Evolutionary conservation across 2,797 vertebrate genomes (phyloP).

Genomic region (Distichodus sexfasciatus): DNA sequence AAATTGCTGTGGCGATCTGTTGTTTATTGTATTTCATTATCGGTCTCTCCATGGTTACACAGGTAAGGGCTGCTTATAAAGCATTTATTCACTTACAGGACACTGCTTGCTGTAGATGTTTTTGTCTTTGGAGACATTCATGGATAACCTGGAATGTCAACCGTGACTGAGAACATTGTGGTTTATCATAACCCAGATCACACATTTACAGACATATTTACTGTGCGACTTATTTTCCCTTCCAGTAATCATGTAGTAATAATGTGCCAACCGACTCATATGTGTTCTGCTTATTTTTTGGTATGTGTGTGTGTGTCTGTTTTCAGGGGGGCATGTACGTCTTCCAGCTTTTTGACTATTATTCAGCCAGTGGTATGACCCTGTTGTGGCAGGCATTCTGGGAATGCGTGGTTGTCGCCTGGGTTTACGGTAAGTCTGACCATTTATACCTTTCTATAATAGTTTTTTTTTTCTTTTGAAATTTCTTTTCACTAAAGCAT

Average conservation of each 20-base stretch:
- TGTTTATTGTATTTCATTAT: constrained; percentile 89
- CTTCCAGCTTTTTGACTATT: constrained; percentile 98
- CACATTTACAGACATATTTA: not conserved
- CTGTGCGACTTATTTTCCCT: too few species aligned
- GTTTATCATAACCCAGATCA: constrained; percentile 4
- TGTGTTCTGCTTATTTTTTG: not conserved
- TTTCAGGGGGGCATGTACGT: constrained; percentile 95
- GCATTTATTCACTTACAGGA: not conserved
- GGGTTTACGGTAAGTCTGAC: constrained; percentile 89
- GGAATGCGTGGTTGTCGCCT: constrained; percentile 93
- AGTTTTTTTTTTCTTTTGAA: not conserved
- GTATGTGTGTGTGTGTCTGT: constrained; percentile 18
- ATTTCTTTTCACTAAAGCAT: not conserved
- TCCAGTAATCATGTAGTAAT: too few species aligned
- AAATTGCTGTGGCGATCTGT: constrained; percentile 86
- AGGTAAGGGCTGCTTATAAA: constrained; percentile 69
- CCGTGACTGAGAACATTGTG: not conserved
- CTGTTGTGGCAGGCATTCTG: constrained; percentile 98
- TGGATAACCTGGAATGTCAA: too few species aligned
- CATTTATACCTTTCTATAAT: not conserved
- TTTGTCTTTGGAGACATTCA: too few species aligned
- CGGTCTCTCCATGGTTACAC: constrained; percentile 96
- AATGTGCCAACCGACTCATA: too few species aligned
- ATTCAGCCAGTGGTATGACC: constrained; percentile 95
- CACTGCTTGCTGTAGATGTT: not conserved